Evolutionary conservation across 2,113 vertebrate species (phyloP).

Genomic region (Corythornis madagascariensis): DNA sequence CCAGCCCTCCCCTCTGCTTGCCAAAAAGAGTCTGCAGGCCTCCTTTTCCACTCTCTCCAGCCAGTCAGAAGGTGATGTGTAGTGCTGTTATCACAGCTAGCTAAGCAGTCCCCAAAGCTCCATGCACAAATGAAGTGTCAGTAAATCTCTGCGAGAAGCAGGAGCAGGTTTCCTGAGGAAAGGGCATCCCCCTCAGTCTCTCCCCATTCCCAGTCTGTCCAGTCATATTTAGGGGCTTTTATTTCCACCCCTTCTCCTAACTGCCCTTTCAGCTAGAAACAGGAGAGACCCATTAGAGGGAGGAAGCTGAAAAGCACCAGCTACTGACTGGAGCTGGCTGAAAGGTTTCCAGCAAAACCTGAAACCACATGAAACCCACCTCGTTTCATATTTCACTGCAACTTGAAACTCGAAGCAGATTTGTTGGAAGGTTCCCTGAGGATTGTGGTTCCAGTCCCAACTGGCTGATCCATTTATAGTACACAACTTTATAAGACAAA

Average conservation of each 20-base stretch:
- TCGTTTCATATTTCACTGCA: slow-evolving; percentile 40
- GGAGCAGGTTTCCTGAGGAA: not conserved
- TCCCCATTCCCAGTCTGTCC: not conserved
- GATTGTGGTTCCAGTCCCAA: slow-evolving; percentile 24
- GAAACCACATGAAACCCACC: not conserved
- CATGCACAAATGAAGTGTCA: not conserved
- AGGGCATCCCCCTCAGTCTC: not conserved
- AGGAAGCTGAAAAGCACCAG: slow-evolving; percentile 8
- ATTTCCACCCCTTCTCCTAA: not conserved
- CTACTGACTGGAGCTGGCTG: slow-evolving; percentile 18
- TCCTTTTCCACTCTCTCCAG: slow-evolving; percentile 34
- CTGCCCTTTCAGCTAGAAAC: not conserved
- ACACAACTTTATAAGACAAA: not conserved
- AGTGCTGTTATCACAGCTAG: not conserved
- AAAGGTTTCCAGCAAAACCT: slow-evolving; percentile 49
- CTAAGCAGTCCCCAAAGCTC: not conserved
- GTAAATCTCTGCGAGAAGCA: not conserved
- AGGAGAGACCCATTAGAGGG: not conserved
- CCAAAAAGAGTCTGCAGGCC: slow-evolving; percentile 18
- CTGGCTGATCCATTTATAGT: slow-evolving; percentile 35
- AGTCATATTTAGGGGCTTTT: not conserved
- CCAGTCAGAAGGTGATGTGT: slow-evolving; percentile 17
- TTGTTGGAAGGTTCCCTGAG: slow-evolving; percentile 38
- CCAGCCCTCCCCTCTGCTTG: slow-evolving; percentile 21
- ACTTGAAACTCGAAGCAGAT: slow-evolving; percentile 56